Conservation (phyloP, 2,888 invertebrate genomes). For the Diaperis boleti region DNA sequence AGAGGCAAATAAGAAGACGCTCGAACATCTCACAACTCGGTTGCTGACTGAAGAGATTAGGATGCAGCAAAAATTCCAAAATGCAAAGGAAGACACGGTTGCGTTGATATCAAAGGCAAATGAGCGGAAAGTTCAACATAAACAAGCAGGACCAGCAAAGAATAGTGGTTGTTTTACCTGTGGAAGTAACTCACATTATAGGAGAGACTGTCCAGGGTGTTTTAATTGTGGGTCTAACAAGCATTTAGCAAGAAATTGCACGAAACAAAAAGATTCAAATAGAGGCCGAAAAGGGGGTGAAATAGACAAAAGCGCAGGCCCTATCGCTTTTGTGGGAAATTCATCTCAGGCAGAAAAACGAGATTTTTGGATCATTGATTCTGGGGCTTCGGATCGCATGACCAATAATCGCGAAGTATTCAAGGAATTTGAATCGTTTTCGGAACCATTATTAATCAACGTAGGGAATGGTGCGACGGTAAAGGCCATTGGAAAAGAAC, state of each 20-base stretch:
- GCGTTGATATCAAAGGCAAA: constrained; percentile 1
- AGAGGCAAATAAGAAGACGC: background rate
- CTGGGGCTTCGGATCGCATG: constrained; percentile 44
- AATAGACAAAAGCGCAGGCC: no score
- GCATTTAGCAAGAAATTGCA: background rate
- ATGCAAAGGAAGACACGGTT: background rate
- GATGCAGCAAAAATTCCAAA: background rate
- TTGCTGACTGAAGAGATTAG: background rate
- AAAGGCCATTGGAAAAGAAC: constrained; percentile 22
- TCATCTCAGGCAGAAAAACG: background rate
- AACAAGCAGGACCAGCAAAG: background rate
- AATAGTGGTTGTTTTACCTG: constrained; percentile 37
- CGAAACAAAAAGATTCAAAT: background rate
- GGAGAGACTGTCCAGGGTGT: constrained; percentile 42
- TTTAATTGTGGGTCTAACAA: constrained; percentile 33
- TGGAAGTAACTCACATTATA: constrained; percentile 34
- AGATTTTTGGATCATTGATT: constrained; percentile 38
- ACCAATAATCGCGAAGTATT: constrained; percentile 39
- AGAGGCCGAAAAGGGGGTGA: background rate
- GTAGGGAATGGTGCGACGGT: constrained; percentile 28
- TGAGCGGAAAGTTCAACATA: no score
- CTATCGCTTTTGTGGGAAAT: background rate
- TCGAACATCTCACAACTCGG: constrained; percentile 22
- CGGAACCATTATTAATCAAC: constrained; percentile 15
- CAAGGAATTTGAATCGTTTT: constrained; percentile 29